Percentiles rank a stretch among this genome's conserved stretches.
phyloP scores from a whole-genome alignment of 2,888 invertebrate genomes.

The Acleris holmiana region DNA sequence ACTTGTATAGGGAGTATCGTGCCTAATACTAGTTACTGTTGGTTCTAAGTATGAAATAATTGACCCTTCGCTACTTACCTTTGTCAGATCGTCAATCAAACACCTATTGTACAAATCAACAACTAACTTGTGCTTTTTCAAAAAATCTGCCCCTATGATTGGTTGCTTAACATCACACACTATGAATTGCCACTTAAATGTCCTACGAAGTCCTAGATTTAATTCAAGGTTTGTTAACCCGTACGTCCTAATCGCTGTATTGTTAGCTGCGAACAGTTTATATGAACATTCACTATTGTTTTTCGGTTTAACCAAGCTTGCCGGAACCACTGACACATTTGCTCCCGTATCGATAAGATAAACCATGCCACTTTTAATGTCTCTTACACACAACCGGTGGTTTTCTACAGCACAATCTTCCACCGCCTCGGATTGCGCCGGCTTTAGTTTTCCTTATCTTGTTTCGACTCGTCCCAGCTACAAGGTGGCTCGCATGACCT shows the following conservation, averaged over 20 bases:
- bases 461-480: too few species aligned
- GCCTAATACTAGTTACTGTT: too few species aligned
- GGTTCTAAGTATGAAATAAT: too few species aligned
- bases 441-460: too few species aligned
- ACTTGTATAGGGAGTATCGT: too few species aligned
- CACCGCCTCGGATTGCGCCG: too few species aligned
- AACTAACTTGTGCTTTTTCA: neutral
- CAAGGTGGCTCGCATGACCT: too few species aligned
- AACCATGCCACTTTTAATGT: slow-evolving; percentile 3
- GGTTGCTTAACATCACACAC: slow-evolving; percentile 14
- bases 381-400: neutral
- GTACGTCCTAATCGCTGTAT: slow-evolving; percentile 3
- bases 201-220: neutral
- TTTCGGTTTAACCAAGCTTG: neutral
- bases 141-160: slow-evolving; percentile 10
- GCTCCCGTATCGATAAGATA: slow-evolving; percentile 3
- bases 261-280: neutral
- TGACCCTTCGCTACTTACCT: too few species aligned
- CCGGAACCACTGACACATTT: neutral
- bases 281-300: neutral
- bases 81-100: neutral
- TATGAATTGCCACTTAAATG: slow-evolving; percentile 3
- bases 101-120: slow-evolving; percentile 6
- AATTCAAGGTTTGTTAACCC: neutral
- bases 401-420: too few species aligned